These are phyloP conservation scores for Atrichornis clamosus DNA, from an alignment of 2,113 vertebrate species.

Conservation along the genomic window DNA sequence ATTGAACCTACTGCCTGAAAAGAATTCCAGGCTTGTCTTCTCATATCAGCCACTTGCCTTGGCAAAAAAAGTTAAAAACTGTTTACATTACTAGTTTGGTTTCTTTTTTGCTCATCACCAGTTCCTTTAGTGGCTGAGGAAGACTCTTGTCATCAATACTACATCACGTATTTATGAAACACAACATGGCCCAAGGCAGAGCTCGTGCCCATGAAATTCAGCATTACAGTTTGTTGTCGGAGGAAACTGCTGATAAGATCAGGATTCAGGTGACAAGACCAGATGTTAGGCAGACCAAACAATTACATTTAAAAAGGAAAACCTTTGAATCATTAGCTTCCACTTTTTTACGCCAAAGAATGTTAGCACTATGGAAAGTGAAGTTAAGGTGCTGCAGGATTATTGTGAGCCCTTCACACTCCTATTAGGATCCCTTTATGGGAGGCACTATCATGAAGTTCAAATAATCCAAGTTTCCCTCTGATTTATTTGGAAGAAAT, in stretches of 20 bases:
- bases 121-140: not conserved
- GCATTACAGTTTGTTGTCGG: not conserved
- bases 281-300: not conserved
- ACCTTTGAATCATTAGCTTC: not conserved
- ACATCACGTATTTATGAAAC: not conserved
- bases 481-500: not conserved
- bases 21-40: not conserved
- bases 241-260: not conserved
- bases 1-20: not conserved
- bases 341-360: not conserved
- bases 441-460: not conserved
- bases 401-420: not conserved
- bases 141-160: not conserved
- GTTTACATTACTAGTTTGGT: not conserved
- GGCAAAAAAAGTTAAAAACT: not conserved
- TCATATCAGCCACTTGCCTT: not conserved
- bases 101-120: not conserved
- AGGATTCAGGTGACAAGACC: not conserved
- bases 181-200: not conserved
- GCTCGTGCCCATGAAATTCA: not conserved
- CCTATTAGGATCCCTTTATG: not conserved
- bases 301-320: not conserved
- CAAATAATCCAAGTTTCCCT: not conserved
- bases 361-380: not conserved
- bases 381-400: not conserved